Base-by-base conservation (phyloP, 2,888 invertebrate species). In the Agrotis exclamationis region DNA sequence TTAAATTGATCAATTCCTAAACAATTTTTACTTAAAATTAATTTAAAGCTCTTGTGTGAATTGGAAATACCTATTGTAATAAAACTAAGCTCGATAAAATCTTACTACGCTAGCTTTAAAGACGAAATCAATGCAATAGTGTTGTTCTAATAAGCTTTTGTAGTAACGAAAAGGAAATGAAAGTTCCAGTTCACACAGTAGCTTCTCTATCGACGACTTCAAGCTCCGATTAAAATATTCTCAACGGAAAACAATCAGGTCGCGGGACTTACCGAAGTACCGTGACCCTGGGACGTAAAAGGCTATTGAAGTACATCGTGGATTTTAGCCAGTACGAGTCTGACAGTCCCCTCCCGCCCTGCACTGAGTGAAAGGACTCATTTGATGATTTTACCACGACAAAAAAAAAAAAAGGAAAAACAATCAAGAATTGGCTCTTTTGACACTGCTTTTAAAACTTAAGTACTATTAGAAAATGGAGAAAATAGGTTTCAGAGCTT, bases 41-140 rank as follows among this genome's bases (percentile, higher is more conserved):
- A 48, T 62, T 48, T 16, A 0, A 59, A 62, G 9, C 56, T 58
- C 24, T 79, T 24, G 33, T 24, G 22, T 1, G 33, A 63, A 63
- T 54, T 63, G 57, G 2, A 56, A 70, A 66, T 64, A 56, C 18
- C 51, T 54, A 50, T 20, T 39, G 51, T 64, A 56, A 53, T 60
- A 70, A 67, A 73, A 67, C 65, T 48, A 77, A 56, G 54, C 62
- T 66, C 48, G 54, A 67, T 67, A 54, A 80, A 69, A 67, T 56
- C 33, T 56, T 48, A 48, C 48, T 63, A 24, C 70, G 20, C 54
- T 16, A 22, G 39, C 22, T 51, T 22, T 64, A 54, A 70, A 66
- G 24, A 24, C 50, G 14, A 54, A 71, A 83, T 76, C 69, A 67
- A 83, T 66, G 51, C 18, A 58, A 50, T 13, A 24, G 11, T 65